Conservation (phyloP, 2,113 vertebrate species). For the Pteruthius melanotis region DNA sequence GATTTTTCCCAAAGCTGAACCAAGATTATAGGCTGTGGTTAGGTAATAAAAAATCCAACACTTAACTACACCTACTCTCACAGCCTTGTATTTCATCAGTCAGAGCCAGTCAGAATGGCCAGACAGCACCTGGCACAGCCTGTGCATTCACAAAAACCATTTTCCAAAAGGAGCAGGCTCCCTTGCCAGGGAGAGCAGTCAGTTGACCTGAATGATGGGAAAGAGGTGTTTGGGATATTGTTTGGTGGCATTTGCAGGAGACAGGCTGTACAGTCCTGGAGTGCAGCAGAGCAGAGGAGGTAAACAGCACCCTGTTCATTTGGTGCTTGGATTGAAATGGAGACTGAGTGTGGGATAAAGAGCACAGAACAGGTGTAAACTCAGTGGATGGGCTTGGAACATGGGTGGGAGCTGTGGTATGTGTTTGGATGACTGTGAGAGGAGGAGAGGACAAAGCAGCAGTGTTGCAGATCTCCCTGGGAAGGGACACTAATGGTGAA, state of each 20-base stretch:
- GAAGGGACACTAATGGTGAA: not conserved
- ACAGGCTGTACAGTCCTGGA: not conserved
- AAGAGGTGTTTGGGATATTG: not conserved
- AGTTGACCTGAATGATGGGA: rapidly evolving
- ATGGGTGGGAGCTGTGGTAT: rapidly evolving
- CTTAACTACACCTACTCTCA: not conserved
- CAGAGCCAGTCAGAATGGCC: rapidly evolving
- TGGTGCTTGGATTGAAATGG: not conserved
- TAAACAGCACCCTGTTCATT: not conserved
- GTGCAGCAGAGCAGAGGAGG: not conserved
- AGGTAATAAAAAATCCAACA: not conserved
- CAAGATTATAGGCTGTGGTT: not conserved
- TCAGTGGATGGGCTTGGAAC: not conserved
- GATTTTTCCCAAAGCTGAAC: not conserved
- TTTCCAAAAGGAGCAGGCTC: not conserved
- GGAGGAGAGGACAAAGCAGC: not conserved
- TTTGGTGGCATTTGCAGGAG: not conserved
- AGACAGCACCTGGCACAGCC: no score
- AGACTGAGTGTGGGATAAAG: not conserved
- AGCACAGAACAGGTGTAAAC: not conserved
- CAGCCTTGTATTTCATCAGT: not conserved
- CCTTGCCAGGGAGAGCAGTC: not conserved
- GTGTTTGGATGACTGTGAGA: not conserved
- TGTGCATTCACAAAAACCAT: rapidly evolving
- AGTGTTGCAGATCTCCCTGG: not conserved